A percentile compares a stretch with the other conserved stretches of the same genome.
Conservation (phyloP, 2,113 vertebrate species). For the Mesembrinibis cayennensis region DNA sequence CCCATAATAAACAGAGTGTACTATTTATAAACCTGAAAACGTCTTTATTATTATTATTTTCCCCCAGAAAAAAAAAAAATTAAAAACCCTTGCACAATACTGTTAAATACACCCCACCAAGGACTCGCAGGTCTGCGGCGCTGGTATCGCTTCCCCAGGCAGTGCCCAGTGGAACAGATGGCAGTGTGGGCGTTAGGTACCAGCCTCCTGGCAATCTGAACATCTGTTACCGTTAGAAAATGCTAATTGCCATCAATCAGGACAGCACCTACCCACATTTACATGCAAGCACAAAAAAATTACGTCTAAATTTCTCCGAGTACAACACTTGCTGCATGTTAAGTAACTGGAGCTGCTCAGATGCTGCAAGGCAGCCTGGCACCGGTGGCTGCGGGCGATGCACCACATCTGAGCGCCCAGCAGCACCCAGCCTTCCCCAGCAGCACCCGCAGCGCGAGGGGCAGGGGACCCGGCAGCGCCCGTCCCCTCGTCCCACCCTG, state of each 20-base stretch:
- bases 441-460: background rate
- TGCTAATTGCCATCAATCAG: constrained; percentile 95
- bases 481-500: background rate
- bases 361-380: background rate
- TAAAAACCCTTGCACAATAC: background rate
- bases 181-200: constrained; percentile 85
- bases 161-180: constrained; percentile 86
- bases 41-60: constrained; percentile 71
- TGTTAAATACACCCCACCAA: constrained; percentile 7
- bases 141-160: constrained; percentile 61
- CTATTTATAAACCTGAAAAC: constrained; percentile 74
- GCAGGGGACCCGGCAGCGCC: background rate
- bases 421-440: background rate
- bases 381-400: background rate
- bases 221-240: constrained; percentile 93
- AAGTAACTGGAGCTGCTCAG: constrained; percentile 59
- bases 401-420: background rate
- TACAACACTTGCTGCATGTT: constrained; percentile 74
- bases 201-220: constrained; percentile 89
- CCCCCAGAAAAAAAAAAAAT: background rate
- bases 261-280: constrained; percentile 87
- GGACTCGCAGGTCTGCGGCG: constrained; percentile 55
- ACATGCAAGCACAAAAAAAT: constrained; percentile 78
- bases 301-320: constrained; percentile 80
- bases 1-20: constrained; percentile 54